Conservation (phyloP, 2,888 invertebrate genomes). For the Synanthedon myopaeformis region DNA sequence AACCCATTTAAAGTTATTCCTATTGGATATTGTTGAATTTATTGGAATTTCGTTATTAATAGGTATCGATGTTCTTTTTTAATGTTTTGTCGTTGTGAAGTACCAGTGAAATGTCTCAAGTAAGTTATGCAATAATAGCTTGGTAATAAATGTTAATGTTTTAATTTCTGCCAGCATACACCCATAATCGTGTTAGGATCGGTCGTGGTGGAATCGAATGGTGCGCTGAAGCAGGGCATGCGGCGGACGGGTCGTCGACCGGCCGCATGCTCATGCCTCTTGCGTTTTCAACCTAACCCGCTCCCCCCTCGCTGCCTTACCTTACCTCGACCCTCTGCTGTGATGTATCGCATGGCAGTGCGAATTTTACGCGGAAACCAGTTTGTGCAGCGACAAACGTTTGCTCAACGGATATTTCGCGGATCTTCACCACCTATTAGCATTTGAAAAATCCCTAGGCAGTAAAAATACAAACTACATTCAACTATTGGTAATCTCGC, state of each 20-base stretch:
- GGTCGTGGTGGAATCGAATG: constrained; percentile 46
- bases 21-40: no score
- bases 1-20: constrained; percentile 19
- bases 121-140: neutral
- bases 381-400: constrained; percentile 47
- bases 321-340: constrained; percentile 52
- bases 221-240: constrained; percentile 60
- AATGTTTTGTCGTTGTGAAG: no score
- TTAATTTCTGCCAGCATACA: neutral
- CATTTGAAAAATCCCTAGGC: constrained; percentile 8
- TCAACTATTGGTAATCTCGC: no score
- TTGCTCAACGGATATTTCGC: constrained; percentile 23
- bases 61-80: no score
- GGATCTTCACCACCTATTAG: constrained; percentile 22
- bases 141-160: no score
- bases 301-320: constrained; percentile 37
- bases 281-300: constrained; percentile 55
- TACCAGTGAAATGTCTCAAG: neutral
- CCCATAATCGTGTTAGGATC: constrained; percentile 49
- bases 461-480: neutral
- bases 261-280: constrained; percentile 58
- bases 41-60: no score
- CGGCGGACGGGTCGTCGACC: constrained; percentile 65
- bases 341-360: constrained; percentile 65
- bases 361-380: constrained; percentile 66